These are phyloP conservation scores for Pterostichus madidus DNA, from an alignment of 2,888 invertebrate genomes.

Conservation along the genomic window DNA sequence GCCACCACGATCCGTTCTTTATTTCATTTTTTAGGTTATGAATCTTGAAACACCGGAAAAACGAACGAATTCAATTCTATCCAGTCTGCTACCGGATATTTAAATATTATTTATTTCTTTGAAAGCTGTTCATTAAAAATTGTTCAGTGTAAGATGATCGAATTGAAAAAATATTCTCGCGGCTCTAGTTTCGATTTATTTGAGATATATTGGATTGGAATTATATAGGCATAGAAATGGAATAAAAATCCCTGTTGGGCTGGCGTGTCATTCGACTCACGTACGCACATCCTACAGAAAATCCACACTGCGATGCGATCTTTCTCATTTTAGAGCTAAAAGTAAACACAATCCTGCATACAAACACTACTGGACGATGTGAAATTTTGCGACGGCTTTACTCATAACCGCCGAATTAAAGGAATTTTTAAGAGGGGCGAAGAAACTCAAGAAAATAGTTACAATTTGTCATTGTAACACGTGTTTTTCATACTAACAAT, in stretches of 20 bases:
- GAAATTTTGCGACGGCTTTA: background rate
- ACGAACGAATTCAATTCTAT: no score
- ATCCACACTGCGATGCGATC: conserved; percentile 35
- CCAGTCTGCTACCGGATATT: no score
- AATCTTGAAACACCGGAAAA: background rate
- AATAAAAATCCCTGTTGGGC: conserved; percentile 28
- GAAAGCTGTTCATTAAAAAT: no score
- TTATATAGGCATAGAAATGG: conserved; percentile 11
- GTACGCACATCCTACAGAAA: conserved; percentile 7
- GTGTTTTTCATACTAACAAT: no score
- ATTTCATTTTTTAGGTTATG: conserved; percentile 30
- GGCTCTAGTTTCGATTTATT: conserved; percentile 26
- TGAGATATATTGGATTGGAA: conserved; percentile 5
- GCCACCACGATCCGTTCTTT: background rate
- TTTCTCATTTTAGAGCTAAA: conserved; percentile 50
- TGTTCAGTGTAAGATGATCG: background rate
- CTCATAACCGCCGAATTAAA: no score
- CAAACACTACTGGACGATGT: conserved; percentile 13
- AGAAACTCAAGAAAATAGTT: no score
- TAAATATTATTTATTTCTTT: no score
- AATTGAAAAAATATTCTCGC: conserved; percentile 21
- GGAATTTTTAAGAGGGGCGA: no score
- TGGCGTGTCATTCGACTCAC: conserved; percentile 20
- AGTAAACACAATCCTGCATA: conserved; percentile 51
- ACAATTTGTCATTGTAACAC: no score